phyloP scores from a whole-genome alignment of 2,888 invertebrate genomes.

The Oasisia sp. region DNA sequence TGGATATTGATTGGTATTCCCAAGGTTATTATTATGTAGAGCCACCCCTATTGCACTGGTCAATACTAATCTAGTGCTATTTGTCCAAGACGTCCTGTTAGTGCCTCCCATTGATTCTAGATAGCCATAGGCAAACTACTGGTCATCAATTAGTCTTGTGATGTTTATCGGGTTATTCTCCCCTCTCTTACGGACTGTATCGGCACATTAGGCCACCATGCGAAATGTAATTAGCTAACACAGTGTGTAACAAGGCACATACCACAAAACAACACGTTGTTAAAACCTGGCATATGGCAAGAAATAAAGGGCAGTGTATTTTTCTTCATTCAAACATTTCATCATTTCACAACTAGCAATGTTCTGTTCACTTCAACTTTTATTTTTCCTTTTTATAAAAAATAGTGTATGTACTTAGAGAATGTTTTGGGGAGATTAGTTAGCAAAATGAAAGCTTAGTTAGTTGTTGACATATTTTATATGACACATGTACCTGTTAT shows the following conservation, averaged over 20 bases:
- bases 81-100: neutral
- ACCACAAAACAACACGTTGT: neutral
- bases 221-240: neutral
- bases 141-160: constrained; percentile 12
- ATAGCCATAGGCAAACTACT: neutral
- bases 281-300: neutral
- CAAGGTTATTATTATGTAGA: neutral
- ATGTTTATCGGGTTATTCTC: neutral
- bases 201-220: neutral
- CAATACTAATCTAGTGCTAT: neutral
- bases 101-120: neutral
- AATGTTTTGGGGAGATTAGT: neutral
- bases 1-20: neutral
- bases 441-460: no score
- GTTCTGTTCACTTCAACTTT: neutral
- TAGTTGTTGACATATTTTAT: no score
- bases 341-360: no score
- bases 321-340: no score
- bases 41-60: constrained; percentile 9
- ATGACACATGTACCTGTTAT: no score
- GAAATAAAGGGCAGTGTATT: neutral
- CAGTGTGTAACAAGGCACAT: no score
- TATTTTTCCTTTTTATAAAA: neutral
- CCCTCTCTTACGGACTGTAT: neutral
- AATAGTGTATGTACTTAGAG: neutral